Conservation (phyloP, 2,888 invertebrate species). For the Shargacucullia verbasci region DNA sequence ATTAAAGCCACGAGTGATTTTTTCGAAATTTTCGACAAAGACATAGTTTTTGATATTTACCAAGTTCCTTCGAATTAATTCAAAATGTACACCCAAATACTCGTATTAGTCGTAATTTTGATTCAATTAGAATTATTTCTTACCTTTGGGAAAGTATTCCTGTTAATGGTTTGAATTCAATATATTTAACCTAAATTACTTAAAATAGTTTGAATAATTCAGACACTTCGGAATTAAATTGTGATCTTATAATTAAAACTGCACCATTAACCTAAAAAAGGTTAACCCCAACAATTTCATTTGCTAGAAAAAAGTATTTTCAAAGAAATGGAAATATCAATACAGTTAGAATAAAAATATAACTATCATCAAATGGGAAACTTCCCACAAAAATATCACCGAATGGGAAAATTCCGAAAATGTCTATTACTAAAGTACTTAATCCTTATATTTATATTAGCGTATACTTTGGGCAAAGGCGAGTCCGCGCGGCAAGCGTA, state of each 20-base stretch:
- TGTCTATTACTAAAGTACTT: slow-evolving; percentile 62
- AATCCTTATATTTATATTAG: slow-evolving; percentile 55
- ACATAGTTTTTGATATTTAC: slow-evolving; percentile 12
- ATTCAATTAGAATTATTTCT: slow-evolving; percentile 26
- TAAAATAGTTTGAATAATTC: slow-evolving; percentile 3
- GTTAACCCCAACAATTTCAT: neutral
- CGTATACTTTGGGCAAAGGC: slow-evolving; percentile 62
- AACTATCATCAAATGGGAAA: slow-evolving; percentile 23
- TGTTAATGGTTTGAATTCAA: slow-evolving; percentile 11
- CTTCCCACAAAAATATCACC: slow-evolving; percentile 17
- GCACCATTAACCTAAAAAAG: slow-evolving; percentile 14
- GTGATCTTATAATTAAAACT: slow-evolving; percentile 37
- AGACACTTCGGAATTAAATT: slow-evolving; percentile 19
- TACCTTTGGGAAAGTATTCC: slow-evolving; percentile 2
- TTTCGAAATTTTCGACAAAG: slow-evolving; percentile 17
- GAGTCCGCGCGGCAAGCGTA: slow-evolving; percentile 73
- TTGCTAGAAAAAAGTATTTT: neutral
- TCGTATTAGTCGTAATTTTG: slow-evolving; percentile 26
- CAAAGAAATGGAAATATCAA: neutral
- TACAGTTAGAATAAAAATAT: slow-evolving; percentile 18
- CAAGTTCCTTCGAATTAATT: slow-evolving; percentile 26
- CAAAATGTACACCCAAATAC: slow-evolving; percentile 30
- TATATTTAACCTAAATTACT: slow-evolving; percentile 4
- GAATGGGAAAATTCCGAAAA: slow-evolving; percentile 32
- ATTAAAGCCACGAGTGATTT: slow-evolving; percentile 48